These are phyloP conservation scores for Dendrolimus houi DNA, from an alignment of 2,888 invertebrate species.

Conservation along the genomic window DNA sequence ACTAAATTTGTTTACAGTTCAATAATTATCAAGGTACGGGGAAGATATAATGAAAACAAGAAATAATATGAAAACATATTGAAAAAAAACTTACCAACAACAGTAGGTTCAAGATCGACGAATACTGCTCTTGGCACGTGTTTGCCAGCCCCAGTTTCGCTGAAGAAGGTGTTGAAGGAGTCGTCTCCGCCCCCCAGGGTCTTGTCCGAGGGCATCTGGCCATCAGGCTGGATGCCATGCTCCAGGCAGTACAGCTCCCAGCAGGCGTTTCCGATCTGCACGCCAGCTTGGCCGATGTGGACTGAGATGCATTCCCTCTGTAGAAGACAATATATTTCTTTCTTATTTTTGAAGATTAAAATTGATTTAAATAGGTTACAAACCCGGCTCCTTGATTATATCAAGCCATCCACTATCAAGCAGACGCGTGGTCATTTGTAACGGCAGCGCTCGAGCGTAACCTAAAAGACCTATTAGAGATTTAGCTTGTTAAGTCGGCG, in stretches of 20 bases:
- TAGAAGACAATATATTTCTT: background rate
- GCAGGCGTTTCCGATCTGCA: slow-evolving; percentile 91
- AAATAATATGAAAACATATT: no score
- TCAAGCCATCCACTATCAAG: no score
- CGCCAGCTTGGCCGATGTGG: slow-evolving; percentile 91
- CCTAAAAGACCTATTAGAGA: no score
- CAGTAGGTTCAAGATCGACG: slow-evolving; percentile 95
- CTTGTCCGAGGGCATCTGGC: slow-evolving; percentile 91
- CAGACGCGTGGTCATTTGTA: no score
- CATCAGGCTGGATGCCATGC: slow-evolving; percentile 90
- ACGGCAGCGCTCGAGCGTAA: no score
- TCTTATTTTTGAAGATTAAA: no score
- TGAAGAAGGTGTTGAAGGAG: slow-evolving; percentile 87
- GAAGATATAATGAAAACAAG: no score
- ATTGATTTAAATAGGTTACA: no score
- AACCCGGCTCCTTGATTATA: no score
- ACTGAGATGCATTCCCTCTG: slow-evolving; percentile 92
- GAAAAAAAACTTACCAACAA: slow-evolving; percentile 80
- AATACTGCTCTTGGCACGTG: slow-evolving; percentile 93
- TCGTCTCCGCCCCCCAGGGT: slow-evolving; percentile 84
- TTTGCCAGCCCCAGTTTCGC: slow-evolving; percentile 85
- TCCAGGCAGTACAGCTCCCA: slow-evolving; percentile 92
- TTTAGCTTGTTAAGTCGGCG: no score
- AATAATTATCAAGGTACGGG: no score
- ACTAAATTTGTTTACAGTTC: no score